phyloP scores from a whole-genome alignment of 2,113 vertebrate genomes.

The Ciconia boyciana region DNA sequence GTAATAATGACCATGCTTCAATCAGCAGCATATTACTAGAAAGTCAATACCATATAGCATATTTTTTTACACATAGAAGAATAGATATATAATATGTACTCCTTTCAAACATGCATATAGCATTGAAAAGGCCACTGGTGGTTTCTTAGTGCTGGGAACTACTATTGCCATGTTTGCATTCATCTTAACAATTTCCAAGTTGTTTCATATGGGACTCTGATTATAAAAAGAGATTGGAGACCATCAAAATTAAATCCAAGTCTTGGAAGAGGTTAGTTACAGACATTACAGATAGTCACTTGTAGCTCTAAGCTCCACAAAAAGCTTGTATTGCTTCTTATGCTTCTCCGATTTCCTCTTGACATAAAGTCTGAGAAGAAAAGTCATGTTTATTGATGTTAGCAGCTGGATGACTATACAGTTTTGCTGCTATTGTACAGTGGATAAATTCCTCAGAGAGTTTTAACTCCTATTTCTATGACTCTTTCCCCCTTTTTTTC shows the following conservation, averaged over 20 bases:
- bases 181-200: neutral
- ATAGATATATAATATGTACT: neutral
- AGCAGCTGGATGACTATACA: slow-evolving; percentile 25
- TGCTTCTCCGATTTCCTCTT: slow-evolving; percentile 72
- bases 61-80: neutral
- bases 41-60: neutral
- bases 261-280: neutral
- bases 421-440: neutral
- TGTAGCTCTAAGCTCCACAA: slow-evolving; percentile 77
- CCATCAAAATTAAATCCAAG: neutral
- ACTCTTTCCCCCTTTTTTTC: neutral
- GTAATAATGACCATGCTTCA: neutral
- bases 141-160: neutral
- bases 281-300: slow-evolving; percentile 50
- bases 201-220: neutral
- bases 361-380: slow-evolving; percentile 53
- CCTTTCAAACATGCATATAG: neutral
- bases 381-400: slow-evolving; percentile 48
- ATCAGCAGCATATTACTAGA: neutral
- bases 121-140: neutral
- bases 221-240: neutral
- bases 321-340: slow-evolving; percentile 70
- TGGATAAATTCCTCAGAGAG: neutral
- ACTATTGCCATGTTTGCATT: neutral
- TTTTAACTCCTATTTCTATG: slow-evolving; percentile 47